Conservation (phyloP, 2,113 vertebrate species). For the Microcebus jonahi region DNA sequence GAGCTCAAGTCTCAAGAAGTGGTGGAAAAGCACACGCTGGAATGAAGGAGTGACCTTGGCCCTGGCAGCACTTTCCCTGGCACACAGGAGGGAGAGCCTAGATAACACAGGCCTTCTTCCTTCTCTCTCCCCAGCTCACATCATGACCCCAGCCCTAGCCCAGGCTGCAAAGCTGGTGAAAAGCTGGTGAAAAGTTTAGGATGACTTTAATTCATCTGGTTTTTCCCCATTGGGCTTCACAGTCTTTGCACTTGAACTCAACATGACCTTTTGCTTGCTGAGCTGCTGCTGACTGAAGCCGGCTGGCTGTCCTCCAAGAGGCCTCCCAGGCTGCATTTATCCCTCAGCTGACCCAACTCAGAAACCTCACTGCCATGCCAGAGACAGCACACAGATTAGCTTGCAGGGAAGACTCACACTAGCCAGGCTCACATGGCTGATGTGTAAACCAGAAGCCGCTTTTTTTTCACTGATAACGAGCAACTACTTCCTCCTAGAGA, state of each 20-base stretch:
- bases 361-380: neutral
- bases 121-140: neutral
- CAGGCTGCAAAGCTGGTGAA: neutral
- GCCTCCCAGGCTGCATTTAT: neutral
- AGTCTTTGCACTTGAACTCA: constrained; percentile 93
- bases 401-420: neutral
- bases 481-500: neutral
- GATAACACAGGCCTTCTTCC: neutral
- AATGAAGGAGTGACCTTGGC: too few species aligned
- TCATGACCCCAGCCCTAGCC: neutral
- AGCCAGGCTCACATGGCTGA: neutral
- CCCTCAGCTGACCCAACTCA: neutral
- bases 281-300: neutral
- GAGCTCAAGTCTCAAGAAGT: neutral
- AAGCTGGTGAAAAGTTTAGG: neutral
- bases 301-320: neutral
- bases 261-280: constrained; percentile 88
- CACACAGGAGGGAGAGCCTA: too few species aligned
- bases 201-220: constrained; percentile 92
- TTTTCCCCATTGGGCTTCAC: constrained; percentile 94
- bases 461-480: neutral
- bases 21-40: fast-evolving
- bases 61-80: neutral
- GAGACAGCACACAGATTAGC: neutral
- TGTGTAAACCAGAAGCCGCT: neutral